A percentile compares a stretch with the other conserved stretches of the same genome.
phyloP scores from a whole-genome alignment of 1,140 invertebrate genomes.

The Zaprionus ghesquierei region DNA sequence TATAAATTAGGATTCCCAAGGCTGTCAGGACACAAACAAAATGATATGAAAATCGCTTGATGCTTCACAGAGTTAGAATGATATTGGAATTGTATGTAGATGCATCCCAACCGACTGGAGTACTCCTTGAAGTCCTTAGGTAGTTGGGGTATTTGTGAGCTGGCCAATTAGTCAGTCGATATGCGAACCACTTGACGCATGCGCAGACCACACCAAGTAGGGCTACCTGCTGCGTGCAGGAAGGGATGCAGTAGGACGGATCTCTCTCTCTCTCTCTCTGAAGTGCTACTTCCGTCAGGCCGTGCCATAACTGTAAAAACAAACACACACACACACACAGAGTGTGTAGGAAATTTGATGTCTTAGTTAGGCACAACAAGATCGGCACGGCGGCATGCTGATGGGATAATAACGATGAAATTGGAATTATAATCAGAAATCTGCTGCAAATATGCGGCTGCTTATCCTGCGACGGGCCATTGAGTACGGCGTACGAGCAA shows the following conservation, averaged over 20 bases:
- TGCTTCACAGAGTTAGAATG: no score
- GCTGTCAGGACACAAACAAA: no score
- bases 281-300: conserved; percentile 16
- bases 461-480: conserved; percentile 33
- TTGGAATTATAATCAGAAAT: conserved; percentile 4
- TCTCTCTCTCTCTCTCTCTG: no score
- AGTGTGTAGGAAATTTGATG: conserved; percentile 1
- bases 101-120: no score
- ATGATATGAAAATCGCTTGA: no score
- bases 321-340: conserved; percentile 16
- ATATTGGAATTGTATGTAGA: no score
- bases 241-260: no score
- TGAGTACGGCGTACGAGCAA: conserved; percentile 38
- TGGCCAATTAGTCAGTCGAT: neutral
- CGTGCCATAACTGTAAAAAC: neutral
- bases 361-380: neutral
- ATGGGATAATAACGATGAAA: conserved; percentile 1
- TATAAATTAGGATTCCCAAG: no score
- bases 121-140: no score
- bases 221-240: no score
- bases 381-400: neutral
- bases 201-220: neutral
- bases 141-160: no score
- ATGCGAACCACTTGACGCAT: neutral
- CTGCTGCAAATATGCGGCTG: neutral